Evolutionary conservation across 2,113 vertebrate species (phyloP).

Genomic region (Engystomops pustulosus): DNA sequence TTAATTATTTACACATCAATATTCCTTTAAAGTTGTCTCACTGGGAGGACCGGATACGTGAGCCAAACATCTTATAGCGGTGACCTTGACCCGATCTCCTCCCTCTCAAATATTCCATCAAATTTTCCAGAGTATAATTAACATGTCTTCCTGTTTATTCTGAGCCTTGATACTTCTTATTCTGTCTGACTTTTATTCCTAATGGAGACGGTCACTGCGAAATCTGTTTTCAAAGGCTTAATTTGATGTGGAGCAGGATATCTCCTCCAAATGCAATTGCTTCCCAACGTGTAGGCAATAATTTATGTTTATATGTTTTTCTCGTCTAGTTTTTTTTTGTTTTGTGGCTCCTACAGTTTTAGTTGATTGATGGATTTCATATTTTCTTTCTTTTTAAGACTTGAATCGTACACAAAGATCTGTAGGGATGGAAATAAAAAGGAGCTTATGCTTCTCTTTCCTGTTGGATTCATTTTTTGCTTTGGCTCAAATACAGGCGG

Average conservation of each 20-base stretch:
- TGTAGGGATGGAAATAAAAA: too few relatives aligned
- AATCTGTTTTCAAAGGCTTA: not conserved
- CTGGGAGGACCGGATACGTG: conserved; percentile 11
- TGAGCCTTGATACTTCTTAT: not conserved
- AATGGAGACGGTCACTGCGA: not conserved
- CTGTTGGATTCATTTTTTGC: too few relatives aligned
- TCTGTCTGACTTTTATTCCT: conserved; percentile 15
- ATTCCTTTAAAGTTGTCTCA: conserved; percentile 36
- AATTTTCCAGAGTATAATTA: conserved; percentile 36
- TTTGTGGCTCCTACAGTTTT: not conserved
- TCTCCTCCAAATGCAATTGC: not conserved
- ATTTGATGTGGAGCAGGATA: not conserved
- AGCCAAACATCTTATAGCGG: conserved; percentile 18
- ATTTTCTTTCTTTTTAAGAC: not conserved
- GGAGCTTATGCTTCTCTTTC: too few relatives aligned
- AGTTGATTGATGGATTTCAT: not conserved
- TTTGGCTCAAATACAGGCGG: too few relatives aligned
- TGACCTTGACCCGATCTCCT: conserved; percentile 38
- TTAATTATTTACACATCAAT: conserved; percentile 57
- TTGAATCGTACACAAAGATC: too few relatives aligned
- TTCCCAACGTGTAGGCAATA: not conserved
- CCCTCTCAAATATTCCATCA: conserved; percentile 12
- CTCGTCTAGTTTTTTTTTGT: not conserved
- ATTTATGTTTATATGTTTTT: not conserved
- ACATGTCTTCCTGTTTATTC: conserved; percentile 23